Base-by-base conservation (phyloP, 1,140 invertebrate species). In the Pomacea maculata region DNA sequence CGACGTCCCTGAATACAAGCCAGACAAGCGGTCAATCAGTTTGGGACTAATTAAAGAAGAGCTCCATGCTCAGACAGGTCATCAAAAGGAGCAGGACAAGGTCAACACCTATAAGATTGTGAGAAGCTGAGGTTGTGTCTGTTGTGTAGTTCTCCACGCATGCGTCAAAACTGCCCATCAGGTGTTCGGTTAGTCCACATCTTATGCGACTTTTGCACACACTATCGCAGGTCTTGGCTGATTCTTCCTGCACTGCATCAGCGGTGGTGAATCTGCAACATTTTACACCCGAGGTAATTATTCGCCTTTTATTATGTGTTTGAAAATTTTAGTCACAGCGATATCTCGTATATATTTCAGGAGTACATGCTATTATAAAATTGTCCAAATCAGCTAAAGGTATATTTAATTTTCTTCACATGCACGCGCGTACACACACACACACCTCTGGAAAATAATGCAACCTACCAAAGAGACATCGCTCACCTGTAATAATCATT, bases 401-500 rank as follows among this genome's bases (percentile, higher is more conserved):
- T 25, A 25, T 25, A 25, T 0, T 25, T 25, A 25, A 25, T 25
- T 25, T 25, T 25, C 25, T 25, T 25, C 25, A 25, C 25, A 25
- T 25, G 61, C 73, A 55, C 73, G 61, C 73, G 61, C 52, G 61
- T 52, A 55, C 73, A 75, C 73, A 75, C 52, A 57, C 73, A 55
- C 55, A 52, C 55, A 52, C 55, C 73, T 57, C 73, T 57, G 54
- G 8, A 52, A 75, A 52, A 7, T 21, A 75, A 45, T 45, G 34
- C 34, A 45, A 6, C 6, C 2, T 45, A 1, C 34, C 34, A 45
- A 75, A 45, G 71, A 45, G n/a, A 21, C 61, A 54, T 14, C 55
- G 61, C 77, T 70, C 4, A 78, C 77, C 67, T 57, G 77, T 52
- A 78, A 19, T 78, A 78, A 57, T 78, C 77, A 3, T 78, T 17